Evolutionary conservation across 2,113 vertebrate genomes (phyloP), one percentile per base, ranked within the genome.

Genomic region (Bos indicus): DNA sequence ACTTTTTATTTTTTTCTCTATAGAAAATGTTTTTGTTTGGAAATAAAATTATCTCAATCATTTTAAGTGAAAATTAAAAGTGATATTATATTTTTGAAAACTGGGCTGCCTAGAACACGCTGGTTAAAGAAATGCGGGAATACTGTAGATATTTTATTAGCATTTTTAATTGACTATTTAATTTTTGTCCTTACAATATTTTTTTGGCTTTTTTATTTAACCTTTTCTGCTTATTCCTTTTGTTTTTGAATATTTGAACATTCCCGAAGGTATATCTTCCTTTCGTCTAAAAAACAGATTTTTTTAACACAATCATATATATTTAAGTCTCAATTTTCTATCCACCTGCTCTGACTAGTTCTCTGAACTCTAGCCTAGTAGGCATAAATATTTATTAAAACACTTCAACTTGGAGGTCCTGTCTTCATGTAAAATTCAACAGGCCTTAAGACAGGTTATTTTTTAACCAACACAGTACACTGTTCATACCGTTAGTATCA

Each of bases 11-110:
- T 95, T 80, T 52, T 96, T 77, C 28, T 93, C 78, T 83, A 92
- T 48, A 81, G 30, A 96, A 89, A 97, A 82, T 88, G 5, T 16
- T 62, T 36, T 84, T 90, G 19, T 21, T 91, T 1, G 33, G 19
- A 95, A 97, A 87, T 91, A 96, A 96, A 97, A 88, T 90, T 74
- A 78, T 51, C 12, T 3, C 43, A 88, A 96, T 94, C 30, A 64
- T 85, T 82, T 95, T 71, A 97, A 97, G 67, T 57, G 2, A 92
- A 96, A 94, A 91, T 40, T 54, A 90, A 95, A 96, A 90, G 15
- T 80, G 12, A 78, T 93, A 54, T 4, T 33, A 7, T 36, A 46
- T 30, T 96, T 94, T 92, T 93, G 16, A 52, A 97, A 96, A 97
- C 74, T 59, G 13, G 16, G 40, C 36, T 88, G 46, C 26, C 88